Evolutionary conservation across 2,888 invertebrate species (phyloP).

Genomic region (Leptinotarsa tumamoca): DNA sequence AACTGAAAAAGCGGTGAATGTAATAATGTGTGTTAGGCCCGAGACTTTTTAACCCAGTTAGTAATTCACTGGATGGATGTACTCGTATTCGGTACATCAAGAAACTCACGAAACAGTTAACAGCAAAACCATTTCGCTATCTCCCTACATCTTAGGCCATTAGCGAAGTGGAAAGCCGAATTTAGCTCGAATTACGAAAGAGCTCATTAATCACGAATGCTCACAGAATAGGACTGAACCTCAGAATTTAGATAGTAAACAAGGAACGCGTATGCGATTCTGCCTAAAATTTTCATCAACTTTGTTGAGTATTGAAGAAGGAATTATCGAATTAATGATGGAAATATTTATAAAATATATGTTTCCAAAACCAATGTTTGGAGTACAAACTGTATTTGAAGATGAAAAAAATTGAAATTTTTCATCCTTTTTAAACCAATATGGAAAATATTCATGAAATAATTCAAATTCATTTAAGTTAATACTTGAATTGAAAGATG

Average conservation of each 20-base stretch:
- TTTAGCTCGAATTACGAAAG: neutral
- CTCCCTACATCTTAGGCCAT: conserved; percentile 2
- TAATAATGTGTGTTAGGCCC: too few relatives aligned
- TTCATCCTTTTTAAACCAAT: too few relatives aligned
- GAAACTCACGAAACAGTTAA: conserved; percentile 6
- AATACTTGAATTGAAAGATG: too few relatives aligned
- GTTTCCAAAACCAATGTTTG: too few relatives aligned
- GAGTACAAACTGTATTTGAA: too few relatives aligned
- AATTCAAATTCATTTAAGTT: too few relatives aligned
- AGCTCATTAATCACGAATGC: conserved; percentile 9
- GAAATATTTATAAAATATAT: too few relatives aligned
- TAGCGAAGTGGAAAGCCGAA: conserved; percentile 4
- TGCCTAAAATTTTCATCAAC: neutral
- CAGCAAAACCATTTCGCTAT: neutral
- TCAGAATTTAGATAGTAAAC: neutral
- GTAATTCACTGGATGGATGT: neutral
- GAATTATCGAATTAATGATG: too few relatives aligned
- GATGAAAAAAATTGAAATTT: too few relatives aligned
- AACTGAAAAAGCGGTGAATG: too few relatives aligned
- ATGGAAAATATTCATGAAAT: too few relatives aligned
- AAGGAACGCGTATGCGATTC: neutral
- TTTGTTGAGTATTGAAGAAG: neutral
- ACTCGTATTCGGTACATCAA: neutral
- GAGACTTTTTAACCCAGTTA: too few relatives aligned
- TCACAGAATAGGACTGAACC: neutral